These are phyloP conservation scores for Achatina immaculata DNA, from an alignment of 1,140 invertebrate species.

Conservation along the genomic window DNA sequence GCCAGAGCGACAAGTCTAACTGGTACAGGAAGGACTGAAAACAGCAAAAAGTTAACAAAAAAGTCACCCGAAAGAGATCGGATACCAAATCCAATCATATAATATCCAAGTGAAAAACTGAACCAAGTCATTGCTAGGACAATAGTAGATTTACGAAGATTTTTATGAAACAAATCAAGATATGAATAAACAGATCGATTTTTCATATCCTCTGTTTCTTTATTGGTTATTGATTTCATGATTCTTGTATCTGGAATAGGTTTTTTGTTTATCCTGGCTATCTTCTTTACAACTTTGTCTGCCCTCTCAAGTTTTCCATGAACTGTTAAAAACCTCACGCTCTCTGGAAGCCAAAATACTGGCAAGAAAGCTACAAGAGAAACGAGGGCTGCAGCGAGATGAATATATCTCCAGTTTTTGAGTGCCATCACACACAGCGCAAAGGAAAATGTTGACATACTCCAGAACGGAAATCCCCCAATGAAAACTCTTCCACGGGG, in stretches of 20 bases:
- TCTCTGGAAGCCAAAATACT: slow-evolving; percentile 9
- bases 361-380: neutral
- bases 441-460: neutral
- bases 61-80: neutral
- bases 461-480: neutral
- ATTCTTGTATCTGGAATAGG: neutral
- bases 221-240: neutral
- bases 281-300: neutral
- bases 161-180: neutral
- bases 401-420: slow-evolving; percentile 7
- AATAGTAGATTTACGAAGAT: neutral
- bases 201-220: neutral
- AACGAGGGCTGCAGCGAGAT: neutral
- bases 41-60: slow-evolving; percentile 1
- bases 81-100: neutral
- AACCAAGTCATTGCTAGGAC: neutral
- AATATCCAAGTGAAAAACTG: neutral
- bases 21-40: neutral
- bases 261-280: neutral
- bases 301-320: neutral
- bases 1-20: neutral
- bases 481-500: neutral
- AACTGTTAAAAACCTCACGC: neutral
- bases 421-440: neutral
- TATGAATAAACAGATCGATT: neutral